A percentile compares a stretch with the other conserved stretches of the same genome.
phyloP scores from a whole-genome alignment of 2,888 invertebrate genomes.

The Orthosia gothica region DNA sequence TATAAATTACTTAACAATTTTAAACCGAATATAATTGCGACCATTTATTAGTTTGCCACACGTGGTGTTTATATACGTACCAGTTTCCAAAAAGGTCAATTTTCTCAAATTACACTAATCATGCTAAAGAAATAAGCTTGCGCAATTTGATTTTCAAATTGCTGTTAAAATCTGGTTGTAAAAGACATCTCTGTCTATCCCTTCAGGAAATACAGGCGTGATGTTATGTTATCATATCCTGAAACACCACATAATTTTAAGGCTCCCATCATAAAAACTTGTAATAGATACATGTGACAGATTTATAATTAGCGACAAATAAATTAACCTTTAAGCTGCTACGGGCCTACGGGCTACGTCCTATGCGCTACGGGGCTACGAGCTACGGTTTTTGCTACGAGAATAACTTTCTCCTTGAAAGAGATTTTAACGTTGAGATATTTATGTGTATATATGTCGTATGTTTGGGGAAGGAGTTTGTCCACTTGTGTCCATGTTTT shows the following conservation, averaged over 20 bases:
- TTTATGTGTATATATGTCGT: not conserved
- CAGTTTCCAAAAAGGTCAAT: not conserved
- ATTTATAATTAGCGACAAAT: constrained; percentile 24
- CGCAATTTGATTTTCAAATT: not conserved
- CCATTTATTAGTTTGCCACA: not conserved
- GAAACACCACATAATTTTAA: not conserved
- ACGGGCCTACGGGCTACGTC: constrained; percentile 50
- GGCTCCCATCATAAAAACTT: not conserved
- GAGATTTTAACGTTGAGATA: not conserved
- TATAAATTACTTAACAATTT: not conserved
- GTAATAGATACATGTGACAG: not conserved
- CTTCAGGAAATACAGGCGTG: not conserved
- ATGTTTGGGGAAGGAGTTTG: not conserved
- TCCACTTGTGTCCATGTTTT: not conserved
- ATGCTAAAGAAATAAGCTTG: not conserved
- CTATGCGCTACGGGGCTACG: constrained; percentile 36
- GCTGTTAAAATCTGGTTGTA: not conserved
- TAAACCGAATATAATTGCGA: not conserved
- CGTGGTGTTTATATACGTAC: not conserved
- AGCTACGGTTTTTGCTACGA: constrained; percentile 36
- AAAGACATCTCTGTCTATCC: not conserved
- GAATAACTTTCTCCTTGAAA: constrained; percentile 26
- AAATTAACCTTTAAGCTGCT: constrained; percentile 46
- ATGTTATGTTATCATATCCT: not conserved
- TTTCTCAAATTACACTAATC: not conserved